Evolutionary conservation across 2,888 invertebrate species (phyloP).

Genomic region (Antheraea assamensis): DNA sequence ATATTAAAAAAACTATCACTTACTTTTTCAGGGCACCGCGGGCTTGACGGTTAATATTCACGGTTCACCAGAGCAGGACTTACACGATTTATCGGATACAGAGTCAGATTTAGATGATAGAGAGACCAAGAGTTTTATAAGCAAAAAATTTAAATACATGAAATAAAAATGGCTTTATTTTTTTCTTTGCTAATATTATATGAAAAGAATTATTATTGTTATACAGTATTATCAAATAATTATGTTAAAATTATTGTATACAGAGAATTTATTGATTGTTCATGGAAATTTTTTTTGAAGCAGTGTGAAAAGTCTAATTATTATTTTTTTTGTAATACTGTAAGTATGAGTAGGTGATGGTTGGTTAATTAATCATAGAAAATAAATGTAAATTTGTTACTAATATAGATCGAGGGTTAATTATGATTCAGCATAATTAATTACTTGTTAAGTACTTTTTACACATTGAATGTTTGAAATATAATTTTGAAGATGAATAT

Average conservation of each 20-base stretch:
- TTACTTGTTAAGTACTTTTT: constrained; percentile 31
- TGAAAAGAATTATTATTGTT: not conserved
- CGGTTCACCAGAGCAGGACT: constrained; percentile 42
- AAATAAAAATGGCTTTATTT: not conserved
- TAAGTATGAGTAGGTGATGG: not conserved
- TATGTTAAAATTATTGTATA: not conserved
- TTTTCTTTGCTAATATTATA: constrained; percentile 1
- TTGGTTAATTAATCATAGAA: not conserved
- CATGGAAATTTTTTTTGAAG: not conserved
- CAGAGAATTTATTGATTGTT: not conserved
- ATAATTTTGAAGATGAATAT: not conserved
- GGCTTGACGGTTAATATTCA: constrained; percentile 44
- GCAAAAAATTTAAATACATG: constrained; percentile 21
- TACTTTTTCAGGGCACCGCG: constrained; percentile 47
- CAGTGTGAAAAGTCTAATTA: not conserved
- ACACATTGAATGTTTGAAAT: constrained; percentile 30
- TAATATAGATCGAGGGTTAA: constrained; percentile 18
- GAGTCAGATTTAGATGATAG: constrained; percentile 65
- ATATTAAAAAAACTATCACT: not conserved
- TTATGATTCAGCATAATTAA: constrained; percentile 51
- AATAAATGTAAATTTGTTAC: not conserved
- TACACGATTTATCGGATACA: constrained; percentile 59
- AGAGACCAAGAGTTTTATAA: constrained; percentile 43
- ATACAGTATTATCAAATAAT: constrained; percentile 5
- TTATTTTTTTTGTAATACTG: not conserved